phyloP scores from a whole-genome alignment of 2,888 invertebrate species.

The Drosophila hamatofila region DNA sequence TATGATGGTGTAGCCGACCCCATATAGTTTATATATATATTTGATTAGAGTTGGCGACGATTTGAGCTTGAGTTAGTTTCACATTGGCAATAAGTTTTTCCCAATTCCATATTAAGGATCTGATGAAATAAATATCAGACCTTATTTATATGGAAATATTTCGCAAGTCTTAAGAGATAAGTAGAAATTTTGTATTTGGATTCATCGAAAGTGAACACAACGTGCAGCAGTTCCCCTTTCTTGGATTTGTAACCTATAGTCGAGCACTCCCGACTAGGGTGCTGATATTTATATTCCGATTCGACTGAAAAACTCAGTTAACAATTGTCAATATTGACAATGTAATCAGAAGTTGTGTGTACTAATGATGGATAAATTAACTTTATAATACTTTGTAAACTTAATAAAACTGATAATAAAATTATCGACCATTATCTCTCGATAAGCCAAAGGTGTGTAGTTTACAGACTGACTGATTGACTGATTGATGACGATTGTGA shows the following conservation, averaged over 20 bases:
- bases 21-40: neutral
- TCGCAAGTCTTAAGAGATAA: too few relatives aligned
- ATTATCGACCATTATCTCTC: neutral
- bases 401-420: neutral
- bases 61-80: neutral
- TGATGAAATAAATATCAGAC: neutral
- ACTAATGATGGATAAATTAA: neutral
- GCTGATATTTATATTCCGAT: neutral
- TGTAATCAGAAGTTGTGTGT: neutral
- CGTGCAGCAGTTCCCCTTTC: too few relatives aligned
- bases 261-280: neutral
- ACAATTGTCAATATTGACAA: neutral
- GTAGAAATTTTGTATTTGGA: too few relatives aligned
- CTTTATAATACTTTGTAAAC: neutral
- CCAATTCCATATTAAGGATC: neutral
- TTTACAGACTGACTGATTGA: neutral
- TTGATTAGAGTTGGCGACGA: neutral
- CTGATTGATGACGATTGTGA: neutral
- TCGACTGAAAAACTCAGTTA: neutral
- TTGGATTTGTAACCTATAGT: neutral
- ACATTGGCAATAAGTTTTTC: neutral
- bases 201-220: too few relatives aligned
- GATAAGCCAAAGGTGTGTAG: neutral
- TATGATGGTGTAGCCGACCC: neutral
- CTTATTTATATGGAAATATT: neutral